A percentile compares a stretch with the other conserved stretches of the same genome.
phyloP scores from a whole-genome alignment of 2,888 invertebrate genomes.

The Fissipunctia ypsillon region DNA sequence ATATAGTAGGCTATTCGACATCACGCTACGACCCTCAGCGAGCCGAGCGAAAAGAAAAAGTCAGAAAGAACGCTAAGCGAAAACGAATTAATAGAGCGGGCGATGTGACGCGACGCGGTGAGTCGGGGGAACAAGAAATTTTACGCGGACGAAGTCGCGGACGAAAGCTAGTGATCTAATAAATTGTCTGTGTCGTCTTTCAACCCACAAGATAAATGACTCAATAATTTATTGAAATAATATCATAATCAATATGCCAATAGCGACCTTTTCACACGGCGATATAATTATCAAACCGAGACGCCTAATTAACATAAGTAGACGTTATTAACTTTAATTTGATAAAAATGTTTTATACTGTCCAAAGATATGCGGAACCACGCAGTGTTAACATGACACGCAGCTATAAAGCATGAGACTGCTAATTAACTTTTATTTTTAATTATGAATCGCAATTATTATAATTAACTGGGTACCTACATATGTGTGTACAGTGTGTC shows the following conservation, averaged over 20 bases:
- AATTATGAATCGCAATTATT: slow-evolving; percentile 10
- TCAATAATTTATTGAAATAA: slow-evolving; percentile 45
- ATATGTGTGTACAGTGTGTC: not conserved
- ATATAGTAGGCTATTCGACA: too few species aligned
- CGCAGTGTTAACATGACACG: slow-evolving; percentile 36
- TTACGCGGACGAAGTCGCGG: too few species aligned
- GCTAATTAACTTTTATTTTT: slow-evolving; percentile 25
- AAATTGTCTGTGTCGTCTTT: not conserved
- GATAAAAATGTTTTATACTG: slow-evolving; percentile 55
- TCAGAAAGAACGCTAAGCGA: too few species aligned
- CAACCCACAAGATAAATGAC: slow-evolving; percentile 40
- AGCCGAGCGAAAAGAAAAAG: too few species aligned
- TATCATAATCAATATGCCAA: slow-evolving; percentile 54
- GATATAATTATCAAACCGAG: slow-evolving; percentile 41
- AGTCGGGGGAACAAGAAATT: too few species aligned
- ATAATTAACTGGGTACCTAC: slow-evolving; percentile 3
- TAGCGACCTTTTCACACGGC: slow-evolving; percentile 62
- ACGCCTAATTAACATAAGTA: slow-evolving; percentile 46
- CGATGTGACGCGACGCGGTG: too few species aligned
- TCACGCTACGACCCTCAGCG: too few species aligned
- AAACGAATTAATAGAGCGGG: too few species aligned
- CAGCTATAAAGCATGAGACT: not conserved
- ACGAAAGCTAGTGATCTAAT: too few species aligned
- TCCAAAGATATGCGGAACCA: slow-evolving; percentile 55
- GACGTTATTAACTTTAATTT: slow-evolving; percentile 53